phyloP scores from a whole-genome alignment of 2,797 vertebrate genomes.

The Coranthus polyacanthus region DNA sequence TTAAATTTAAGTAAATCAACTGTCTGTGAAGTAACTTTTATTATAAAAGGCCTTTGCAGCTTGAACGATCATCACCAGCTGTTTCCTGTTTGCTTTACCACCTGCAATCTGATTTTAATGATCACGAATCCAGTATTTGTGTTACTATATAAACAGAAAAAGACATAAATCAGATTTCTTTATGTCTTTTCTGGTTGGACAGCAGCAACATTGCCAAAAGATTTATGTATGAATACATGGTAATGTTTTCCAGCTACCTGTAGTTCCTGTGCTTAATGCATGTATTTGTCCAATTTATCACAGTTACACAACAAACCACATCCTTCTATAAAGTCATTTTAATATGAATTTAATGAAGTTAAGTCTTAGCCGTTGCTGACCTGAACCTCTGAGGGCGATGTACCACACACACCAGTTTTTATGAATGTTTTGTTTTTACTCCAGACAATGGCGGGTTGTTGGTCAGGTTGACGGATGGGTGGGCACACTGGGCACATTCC shows the following conservation, averaged over 20 bases:
- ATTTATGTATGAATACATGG: background rate
- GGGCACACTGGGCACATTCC: conserved; percentile 85
- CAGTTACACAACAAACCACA: background rate
- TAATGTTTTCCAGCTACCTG: background rate
- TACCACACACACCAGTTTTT: conserved; percentile 18
- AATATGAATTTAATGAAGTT: background rate
- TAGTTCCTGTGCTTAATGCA: background rate
- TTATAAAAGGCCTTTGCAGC: conserved; percentile 25
- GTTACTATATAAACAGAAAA: conserved; percentile 33
- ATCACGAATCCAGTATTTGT: conserved; percentile 43
- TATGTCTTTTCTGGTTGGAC: conserved; percentile 7
- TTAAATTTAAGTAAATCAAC: conserved; percentile 55
- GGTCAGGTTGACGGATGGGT: conserved; percentile 84
- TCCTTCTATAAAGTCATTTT: background rate
- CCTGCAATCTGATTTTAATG: conserved; percentile 50
- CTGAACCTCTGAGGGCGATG: conserved; percentile 8
- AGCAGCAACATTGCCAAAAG: background rate
- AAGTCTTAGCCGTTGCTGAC: conserved; percentile 8
- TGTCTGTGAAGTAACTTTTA: conserved; percentile 22
- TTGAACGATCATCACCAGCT: conserved; percentile 49
- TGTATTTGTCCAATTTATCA: background rate
- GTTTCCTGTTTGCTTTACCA: conserved; percentile 49
- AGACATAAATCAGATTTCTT: conserved; percentile 21
- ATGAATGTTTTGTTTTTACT: conserved; percentile 67
- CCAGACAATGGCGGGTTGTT: conserved; percentile 83